Conservation (phyloP, 1,140 invertebrate genomes). For the Plodia interpunctella region DNA sequence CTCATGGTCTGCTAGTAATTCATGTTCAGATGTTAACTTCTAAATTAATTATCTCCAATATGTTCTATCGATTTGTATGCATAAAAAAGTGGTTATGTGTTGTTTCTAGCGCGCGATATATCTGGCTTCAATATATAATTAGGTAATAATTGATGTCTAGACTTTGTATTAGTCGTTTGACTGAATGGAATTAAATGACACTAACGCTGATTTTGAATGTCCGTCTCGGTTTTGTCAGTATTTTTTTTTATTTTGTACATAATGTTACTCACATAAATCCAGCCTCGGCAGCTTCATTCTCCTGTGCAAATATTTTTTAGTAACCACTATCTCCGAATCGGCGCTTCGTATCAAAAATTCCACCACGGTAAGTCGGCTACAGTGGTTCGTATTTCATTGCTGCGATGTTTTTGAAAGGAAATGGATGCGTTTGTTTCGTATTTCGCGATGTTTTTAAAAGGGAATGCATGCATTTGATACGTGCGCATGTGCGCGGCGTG, state of each 20-base stretch:
- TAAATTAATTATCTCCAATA: too few species aligned
- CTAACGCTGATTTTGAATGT: too few species aligned
- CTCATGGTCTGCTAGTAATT: too few species aligned
- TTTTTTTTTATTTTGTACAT: neutral
- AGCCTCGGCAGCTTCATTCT: slow-evolving; percentile 59
- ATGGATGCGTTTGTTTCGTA: slow-evolving; percentile 31
- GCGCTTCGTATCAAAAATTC: neutral
- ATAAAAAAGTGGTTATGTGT: too few species aligned
- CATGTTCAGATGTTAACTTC: too few species aligned
- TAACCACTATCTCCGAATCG: slow-evolving; percentile 1
- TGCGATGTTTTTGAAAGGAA: slow-evolving; percentile 25
- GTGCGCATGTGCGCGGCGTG: slow-evolving; percentile 41
- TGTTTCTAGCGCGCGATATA: too few species aligned
- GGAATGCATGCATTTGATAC: slow-evolving; percentile 27
- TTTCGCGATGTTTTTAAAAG: slow-evolving; percentile 46
- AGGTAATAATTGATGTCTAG: too few species aligned
- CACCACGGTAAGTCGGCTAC: neutral
- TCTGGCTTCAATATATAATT: too few species aligned
- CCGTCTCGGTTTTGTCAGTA: too few species aligned
- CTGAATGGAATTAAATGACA: too few species aligned
- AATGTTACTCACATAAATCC: slow-evolving; percentile 49
- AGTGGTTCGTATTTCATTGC: slow-evolving; percentile 20
- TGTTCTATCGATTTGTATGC: too few species aligned
- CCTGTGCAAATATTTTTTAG: slow-evolving; percentile 13
- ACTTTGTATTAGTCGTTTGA: too few species aligned